These are phyloP conservation scores for Desoria tigrina DNA, from an alignment of 2,888 invertebrate species.

Conservation along the genomic window DNA sequence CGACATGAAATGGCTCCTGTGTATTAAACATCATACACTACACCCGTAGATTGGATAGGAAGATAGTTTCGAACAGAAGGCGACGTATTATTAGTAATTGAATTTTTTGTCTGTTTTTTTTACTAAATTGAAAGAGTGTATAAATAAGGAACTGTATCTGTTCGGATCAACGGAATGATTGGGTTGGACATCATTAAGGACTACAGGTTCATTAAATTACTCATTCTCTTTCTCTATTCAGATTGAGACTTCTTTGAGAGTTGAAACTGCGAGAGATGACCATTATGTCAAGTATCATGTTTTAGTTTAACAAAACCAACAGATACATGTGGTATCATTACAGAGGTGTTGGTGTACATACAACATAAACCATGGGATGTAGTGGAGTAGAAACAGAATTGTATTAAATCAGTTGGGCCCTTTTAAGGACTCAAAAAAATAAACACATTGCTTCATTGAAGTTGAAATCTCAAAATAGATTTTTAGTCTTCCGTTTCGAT, in stretches of 20 bases:
- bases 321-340: too few relatives aligned
- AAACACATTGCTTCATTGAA: neutral
- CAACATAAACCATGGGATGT: too few relatives aligned
- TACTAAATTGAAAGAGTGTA: neutral
- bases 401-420: neutral
- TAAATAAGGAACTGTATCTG: slow-evolving; percentile 14
- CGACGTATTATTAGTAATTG: neutral
- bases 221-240: neutral
- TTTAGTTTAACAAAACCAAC: too few relatives aligned
- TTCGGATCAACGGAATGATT: slow-evolving; percentile 3
- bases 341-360: too few relatives aligned
- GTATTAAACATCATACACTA: too few relatives aligned
- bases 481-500: neutral
- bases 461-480: slow-evolving; percentile 7
- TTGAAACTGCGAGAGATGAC: too few relatives aligned
- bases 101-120: neutral
- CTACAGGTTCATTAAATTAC: slow-evolving; percentile 10
- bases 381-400: neutral
- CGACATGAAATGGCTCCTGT: too few relatives aligned
- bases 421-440: too few relatives aligned
- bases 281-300: too few relatives aligned
- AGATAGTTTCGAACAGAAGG: too few relatives aligned
- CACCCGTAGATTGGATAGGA: too few relatives aligned
- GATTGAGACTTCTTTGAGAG: neutral
- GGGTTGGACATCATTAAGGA: slow-evolving; percentile 17